Evolutionary conservation across 2,888 invertebrate species (phyloP).

Genomic region (Eremobia ochroleuca): DNA sequence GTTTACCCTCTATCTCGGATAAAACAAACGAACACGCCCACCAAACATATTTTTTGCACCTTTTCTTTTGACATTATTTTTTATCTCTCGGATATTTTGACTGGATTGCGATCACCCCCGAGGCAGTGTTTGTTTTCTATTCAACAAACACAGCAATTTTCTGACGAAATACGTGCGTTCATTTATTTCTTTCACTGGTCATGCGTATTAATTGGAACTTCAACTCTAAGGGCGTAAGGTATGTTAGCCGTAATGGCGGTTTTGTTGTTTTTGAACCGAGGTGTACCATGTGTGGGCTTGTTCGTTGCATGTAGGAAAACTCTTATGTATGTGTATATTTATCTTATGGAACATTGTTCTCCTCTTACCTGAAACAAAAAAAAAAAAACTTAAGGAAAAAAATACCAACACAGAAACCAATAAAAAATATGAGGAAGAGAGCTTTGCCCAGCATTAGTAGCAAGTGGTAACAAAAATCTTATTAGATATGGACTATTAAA

Average conservation of each 20-base stretch:
- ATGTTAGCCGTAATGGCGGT: background rate
- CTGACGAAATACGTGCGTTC: constrained; percentile 37
- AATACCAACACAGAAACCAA: background rate
- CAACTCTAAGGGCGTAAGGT: background rate
- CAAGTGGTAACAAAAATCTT: background rate
- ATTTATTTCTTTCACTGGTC: constrained; percentile 43
- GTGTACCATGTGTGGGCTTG: background rate
- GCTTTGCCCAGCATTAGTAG: background rate
- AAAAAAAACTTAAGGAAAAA: background rate
- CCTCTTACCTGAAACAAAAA: background rate
- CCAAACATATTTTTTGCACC: constrained; percentile 57
- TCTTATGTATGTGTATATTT: background rate
- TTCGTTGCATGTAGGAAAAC: background rate
- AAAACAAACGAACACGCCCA: constrained; percentile 64
- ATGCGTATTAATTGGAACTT: constrained; percentile 40
- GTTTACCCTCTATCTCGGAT: constrained; percentile 60
- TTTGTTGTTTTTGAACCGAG: background rate
- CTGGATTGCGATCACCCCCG: constrained; percentile 34
- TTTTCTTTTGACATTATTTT: constrained; percentile 40
- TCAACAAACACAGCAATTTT: constrained; percentile 42
- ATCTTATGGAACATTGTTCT: background rate
- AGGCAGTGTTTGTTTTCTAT: constrained; percentile 45
- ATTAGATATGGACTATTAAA: background rate
- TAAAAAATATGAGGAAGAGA: too few species aligned
- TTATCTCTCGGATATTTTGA: constrained; percentile 45